Evolutionary conservation across 2,888 invertebrate species (phyloP), one percentile per base, ranked within the genome.

Genomic region (Allophyes oxyacanthae): DNA sequence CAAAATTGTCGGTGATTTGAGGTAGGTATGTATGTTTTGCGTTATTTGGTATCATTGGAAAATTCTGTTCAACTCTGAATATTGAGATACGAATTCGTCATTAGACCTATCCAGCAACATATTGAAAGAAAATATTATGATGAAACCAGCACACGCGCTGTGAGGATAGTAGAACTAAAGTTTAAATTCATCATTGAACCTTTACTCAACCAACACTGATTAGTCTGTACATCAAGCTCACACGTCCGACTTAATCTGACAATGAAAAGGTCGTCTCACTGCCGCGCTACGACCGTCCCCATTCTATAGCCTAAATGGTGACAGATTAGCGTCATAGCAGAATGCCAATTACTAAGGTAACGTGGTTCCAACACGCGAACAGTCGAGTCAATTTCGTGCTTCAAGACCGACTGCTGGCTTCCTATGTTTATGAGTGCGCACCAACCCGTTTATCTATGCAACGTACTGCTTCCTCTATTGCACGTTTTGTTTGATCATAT

Each of bases 401-500:
- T 84, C 82, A 82, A 81, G 83, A 84, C 84, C 81, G 77, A 76
- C 79, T 75, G 75, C 80, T 72, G 76, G 82, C 82, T 83, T 75
- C 74, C 82, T 80, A 84, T 84, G 84, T 91, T 91, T 90, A 91
- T 86, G 87, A 80, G 81, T 76, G 77, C 81, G 75, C 74, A 66
- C 73, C 65, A 59, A 72, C 78, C 79, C 83, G 85, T 90, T 87
- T 89, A 89, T 91, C 90, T 89, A 87, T 88, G 83, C 90, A 88
- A 90, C 80, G 78, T 88, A 91, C 84, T 85, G 85, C 91, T 90
- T 92, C 91, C 91, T 87, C 81, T 66, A 82, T 81, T 79, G 82
- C 83, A 84, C 84, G 86, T 90, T 91, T 89, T 86, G 89, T 88
- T 88, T 84, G 84, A 88, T 89, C 87, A 90, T 89, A 89, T 92